Percentiles rank a stretch among this genome's conserved stretches.
Conservation (phyloP, 35 echinoderm and acorn worm genomes). For the Acanthaster planci region DNA sequence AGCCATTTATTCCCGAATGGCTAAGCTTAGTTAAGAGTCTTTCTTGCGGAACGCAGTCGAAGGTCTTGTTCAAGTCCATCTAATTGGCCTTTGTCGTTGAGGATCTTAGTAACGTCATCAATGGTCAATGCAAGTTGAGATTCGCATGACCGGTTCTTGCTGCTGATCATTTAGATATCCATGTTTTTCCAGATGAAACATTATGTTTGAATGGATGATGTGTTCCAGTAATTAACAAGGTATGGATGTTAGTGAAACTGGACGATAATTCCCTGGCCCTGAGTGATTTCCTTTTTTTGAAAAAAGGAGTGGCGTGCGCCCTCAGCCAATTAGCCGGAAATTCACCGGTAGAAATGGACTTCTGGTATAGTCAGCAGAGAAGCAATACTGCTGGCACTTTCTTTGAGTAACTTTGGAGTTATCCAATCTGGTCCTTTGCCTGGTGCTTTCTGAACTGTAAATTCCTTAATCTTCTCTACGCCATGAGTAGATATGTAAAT, state of each 20-base stretch:
- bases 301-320: slow-evolving; percentile 55
- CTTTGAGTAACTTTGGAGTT: slow-evolving; percentile 20
- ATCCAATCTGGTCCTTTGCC: slow-evolving; percentile 60
- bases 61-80: slow-evolving; percentile 79
- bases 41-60: slow-evolving; percentile 38
- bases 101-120: slow-evolving; percentile 54
- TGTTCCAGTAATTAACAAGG: slow-evolving; percentile 56
- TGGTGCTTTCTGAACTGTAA: slow-evolving; percentile 40
- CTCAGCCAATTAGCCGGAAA: slow-evolving; percentile 32
- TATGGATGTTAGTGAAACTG: slow-evolving; percentile 53
- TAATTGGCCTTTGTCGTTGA: slow-evolving; percentile 43
- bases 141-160: slow-evolving; percentile 44
- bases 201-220: slow-evolving; percentile 42
- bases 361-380: slow-evolving; percentile 39
- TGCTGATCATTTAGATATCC: slow-evolving; percentile 36
- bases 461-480: slow-evolving; percentile 23
- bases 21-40: slow-evolving; percentile 56
- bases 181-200: slow-evolving; percentile 50
- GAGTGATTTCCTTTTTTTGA: slow-evolving; percentile 59
- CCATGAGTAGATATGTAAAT: background rate
- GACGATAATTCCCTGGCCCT: slow-evolving; percentile 34
- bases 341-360: slow-evolving; percentile 36
- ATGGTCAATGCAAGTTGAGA: slow-evolving; percentile 44
- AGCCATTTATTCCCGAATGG: slow-evolving; percentile 35
- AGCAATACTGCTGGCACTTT: slow-evolving; percentile 21